Conservation (phyloP, 2,113 vertebrate genomes). For the Lonchura striata region DNA sequence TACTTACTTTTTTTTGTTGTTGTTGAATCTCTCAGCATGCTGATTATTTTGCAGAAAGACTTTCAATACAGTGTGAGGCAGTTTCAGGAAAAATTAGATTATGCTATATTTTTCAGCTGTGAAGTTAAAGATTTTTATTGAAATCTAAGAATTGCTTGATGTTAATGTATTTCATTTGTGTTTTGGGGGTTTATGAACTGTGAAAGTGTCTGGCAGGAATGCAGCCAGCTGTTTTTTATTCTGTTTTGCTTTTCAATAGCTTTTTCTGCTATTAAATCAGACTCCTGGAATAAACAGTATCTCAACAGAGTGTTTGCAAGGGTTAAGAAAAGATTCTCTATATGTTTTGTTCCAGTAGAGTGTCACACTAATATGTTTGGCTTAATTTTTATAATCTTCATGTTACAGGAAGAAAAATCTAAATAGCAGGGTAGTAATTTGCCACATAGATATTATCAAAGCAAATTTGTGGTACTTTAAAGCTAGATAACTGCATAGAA, state of each 20-base stretch:
- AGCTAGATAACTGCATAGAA: neutral
- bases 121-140: neutral
- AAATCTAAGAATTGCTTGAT: neutral
- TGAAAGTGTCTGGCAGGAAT: neutral
- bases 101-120: neutral
- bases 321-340: neutral
- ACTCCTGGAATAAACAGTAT: neutral
- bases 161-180: neutral
- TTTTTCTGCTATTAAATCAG: neutral
- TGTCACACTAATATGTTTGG: neutral
- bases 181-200: neutral
- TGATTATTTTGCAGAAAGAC: neutral
- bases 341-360: neutral
- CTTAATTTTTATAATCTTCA: neutral
- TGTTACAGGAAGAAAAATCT: neutral
- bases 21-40: neutral
- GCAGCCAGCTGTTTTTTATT: neutral
- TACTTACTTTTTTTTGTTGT: neutral
- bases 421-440: neutral
- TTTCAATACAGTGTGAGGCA: neutral
- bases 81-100: neutral
- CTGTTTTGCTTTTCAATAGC: neutral
- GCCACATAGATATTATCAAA: neutral
- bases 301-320: neutral
- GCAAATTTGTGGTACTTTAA: neutral